These are phyloP conservation scores for Torymus aiolomorphi DNA, from an alignment of 2,888 invertebrate species.

Conservation along the genomic window DNA sequence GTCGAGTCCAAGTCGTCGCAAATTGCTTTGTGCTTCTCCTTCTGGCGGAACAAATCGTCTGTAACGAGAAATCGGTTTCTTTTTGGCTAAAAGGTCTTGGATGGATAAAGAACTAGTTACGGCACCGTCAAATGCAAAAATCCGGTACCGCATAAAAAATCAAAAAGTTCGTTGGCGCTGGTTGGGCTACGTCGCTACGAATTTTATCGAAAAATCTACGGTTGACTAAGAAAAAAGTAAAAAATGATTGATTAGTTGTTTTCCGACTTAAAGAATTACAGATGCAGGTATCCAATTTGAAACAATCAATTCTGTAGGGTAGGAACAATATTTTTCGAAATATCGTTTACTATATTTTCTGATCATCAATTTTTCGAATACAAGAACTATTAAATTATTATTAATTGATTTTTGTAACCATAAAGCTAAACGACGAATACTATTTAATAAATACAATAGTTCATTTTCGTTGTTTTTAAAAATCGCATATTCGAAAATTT, in stretches of 20 bases:
- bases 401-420: too few relatives aligned
- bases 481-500: too few relatives aligned
- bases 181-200: conserved; percentile 13
- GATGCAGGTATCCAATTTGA: too few relatives aligned
- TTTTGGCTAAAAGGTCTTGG: conserved; percentile 6
- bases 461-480: too few relatives aligned
- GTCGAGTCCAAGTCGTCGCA: conserved; percentile 98
- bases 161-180: conserved; percentile 7
- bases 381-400: too few relatives aligned
- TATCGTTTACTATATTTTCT: too few relatives aligned
- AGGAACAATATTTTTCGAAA: too few relatives aligned
- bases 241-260: conserved; percentile 9
- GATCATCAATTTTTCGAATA: too few relatives aligned
- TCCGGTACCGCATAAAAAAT: conserved; percentile 6
- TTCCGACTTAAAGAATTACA: neutral
- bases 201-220: conserved; percentile 5
- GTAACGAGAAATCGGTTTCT: conserved; percentile 67
- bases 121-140: conserved; percentile 11
- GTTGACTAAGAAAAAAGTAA: conserved; percentile 19
- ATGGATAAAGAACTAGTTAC: conserved; percentile 4
- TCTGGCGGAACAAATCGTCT: conserved; percentile 81
- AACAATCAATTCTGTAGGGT: too few relatives aligned
- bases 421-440: too few relatives aligned
- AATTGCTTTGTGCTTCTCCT: conserved; percentile 97
- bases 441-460: too few relatives aligned